Evolutionary conservation across 2,888 invertebrate species (phyloP).

Genomic region (Synanthedon vespiformis): DNA sequence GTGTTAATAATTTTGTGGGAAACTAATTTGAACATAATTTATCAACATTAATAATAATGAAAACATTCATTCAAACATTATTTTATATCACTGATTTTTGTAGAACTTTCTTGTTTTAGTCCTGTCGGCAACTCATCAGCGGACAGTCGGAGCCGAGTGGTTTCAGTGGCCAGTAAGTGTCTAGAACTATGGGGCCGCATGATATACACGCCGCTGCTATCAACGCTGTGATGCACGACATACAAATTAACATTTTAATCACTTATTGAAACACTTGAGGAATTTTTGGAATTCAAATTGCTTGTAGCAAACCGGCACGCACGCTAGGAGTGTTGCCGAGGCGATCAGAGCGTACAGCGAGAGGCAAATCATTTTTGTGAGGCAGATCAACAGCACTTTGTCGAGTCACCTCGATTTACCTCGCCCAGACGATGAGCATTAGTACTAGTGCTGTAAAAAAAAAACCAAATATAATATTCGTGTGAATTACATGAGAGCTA

Average conservation of each 20-base stretch:
- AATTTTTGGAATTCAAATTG: conserved; percentile 38
- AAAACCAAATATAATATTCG: no score
- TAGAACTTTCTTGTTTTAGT: no score
- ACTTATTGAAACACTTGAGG: conserved; percentile 37
- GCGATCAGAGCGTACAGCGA: conserved; percentile 51
- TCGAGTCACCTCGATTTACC: neutral
- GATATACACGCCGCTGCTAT: conserved; percentile 30
- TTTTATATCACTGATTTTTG: no score
- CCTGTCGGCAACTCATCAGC: no score
- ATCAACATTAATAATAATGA: no score
- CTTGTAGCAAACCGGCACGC: conserved; percentile 47
- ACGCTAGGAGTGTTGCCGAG: conserved; percentile 47
- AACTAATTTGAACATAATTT: no score
- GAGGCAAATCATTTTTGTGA: conserved; percentile 55
- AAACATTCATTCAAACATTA: no score
- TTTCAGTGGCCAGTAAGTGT: conserved; percentile 17
- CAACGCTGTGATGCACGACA: conserved; percentile 30
- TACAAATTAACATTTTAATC: conserved; percentile 31
- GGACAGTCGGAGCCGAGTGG: no score
- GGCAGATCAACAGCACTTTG: neutral
- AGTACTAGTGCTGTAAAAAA: no score
- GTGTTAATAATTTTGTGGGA: no score
- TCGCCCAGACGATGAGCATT: no score
- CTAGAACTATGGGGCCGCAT: conserved; percentile 33
- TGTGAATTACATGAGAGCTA: no score